Base-by-base conservation (phyloP, 2,888 invertebrate species). In the Aphidoletes aphidimyza region DNA sequence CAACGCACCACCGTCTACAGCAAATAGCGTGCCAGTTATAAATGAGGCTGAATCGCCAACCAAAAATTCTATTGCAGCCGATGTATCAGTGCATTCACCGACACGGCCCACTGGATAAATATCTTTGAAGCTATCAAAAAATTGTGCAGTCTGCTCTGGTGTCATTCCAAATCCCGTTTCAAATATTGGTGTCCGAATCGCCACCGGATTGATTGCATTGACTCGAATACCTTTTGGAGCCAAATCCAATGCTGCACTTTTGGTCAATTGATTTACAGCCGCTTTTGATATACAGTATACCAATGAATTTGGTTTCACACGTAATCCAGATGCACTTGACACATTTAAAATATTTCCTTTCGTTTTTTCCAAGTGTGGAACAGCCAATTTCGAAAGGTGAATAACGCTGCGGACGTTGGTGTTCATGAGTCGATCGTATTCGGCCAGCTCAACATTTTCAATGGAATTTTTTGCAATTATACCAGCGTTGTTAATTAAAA, bases 241-340 rank as follows among this genome's bases (percentile, higher is more conserved):
- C 84, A 97, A 89, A 88, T 97, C 98, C 85, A 99, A 90, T 3
- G 99, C 98, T 1, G 95, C 93, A 89, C 98, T 98, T 87, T 95
- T 92, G 0, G 99, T 99, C 3, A 59, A 26, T 89, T 99, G 98
- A 90, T 99, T 99, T 0, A 99, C 92, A 0, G 98, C 96, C 49
- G 97, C 93, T 90, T 99, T 99, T 0, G 98, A 97, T 89, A 99
- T 94, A 87, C 95, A 95, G 89, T 99, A 99, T 0, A 98, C 95
- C 83, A 98, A 90, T 0, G 98, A 95, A 11, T 95, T 95, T 0
- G 98, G 94, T 89, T 98, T 98, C 83, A 98, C 94, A 88, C 98
- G 91, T 37, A 97, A 92, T 3, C 98, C 98, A 88, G 95, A 96
- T 0, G 98, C 96, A 89, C 98, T 98, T 0, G 98, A 98, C 0